Evolutionary conservation across 2,888 invertebrate species (phyloP), one percentile per base, ranked within the genome.

Genomic region (Drosophila crucigera): DNA sequence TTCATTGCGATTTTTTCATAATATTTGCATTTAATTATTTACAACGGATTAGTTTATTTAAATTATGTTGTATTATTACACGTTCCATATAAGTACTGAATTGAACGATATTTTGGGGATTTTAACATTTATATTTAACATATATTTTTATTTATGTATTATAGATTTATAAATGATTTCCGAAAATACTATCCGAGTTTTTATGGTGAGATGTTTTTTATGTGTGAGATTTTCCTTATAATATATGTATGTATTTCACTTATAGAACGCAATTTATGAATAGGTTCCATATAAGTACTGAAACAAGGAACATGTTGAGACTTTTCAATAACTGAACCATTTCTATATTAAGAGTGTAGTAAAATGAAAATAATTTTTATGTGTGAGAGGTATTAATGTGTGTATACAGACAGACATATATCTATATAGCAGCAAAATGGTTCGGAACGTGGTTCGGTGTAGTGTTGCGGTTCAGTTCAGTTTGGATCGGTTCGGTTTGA

Each of bases 401-500:
- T 14, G n/a, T 43, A 14, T 43, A 9, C 0, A 35, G 16, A 19
- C 4, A 35, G 5, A n/a, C 2, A 16, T 7, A 47, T 14, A 9
- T 22, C 2, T 16, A 22, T 16, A 25, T 47, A 4, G 11, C 28
- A 52, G 3, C 1, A 6, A 11, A 30, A 52, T 52, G 52, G 52
- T 30, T 52, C n/a, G 52, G 52, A 52, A 52, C 19, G 52, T 10
- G 28, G 28, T 52, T 52, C 52, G 52, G 28, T 19, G 52, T 52
- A n/a, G 28, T 16, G n/a, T 4, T 30, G 30, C 28, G 52, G 61
- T 67, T 67, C 41, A 37, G 53, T 60, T 60, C 39, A 25, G 41
- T 25, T 50, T 10, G 22, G 56, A 30, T 39, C 19, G 54, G 52
- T 70, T 64, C 19, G 47, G 61, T 49, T 68, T 22, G 43, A 58